Evolutionary conservation across 2,113 vertebrate genomes (phyloP).

Genomic region (Eonycteris spelaea): DNA sequence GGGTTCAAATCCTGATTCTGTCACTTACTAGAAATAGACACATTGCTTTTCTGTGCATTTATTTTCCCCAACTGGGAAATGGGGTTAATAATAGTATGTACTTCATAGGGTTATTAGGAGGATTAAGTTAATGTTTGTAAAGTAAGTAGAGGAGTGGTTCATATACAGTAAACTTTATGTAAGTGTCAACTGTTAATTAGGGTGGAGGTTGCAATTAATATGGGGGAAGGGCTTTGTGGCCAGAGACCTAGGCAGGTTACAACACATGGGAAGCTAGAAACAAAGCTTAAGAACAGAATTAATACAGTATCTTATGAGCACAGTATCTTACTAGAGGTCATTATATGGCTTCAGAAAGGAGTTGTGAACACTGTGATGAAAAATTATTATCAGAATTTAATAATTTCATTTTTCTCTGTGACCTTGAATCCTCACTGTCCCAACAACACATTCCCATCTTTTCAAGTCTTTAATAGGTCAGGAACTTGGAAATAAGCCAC

Average conservation of each 20-base stretch:
- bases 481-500: neutral
- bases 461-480: slow-evolving; percentile 37
- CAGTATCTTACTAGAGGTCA: neutral
- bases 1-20: neutral
- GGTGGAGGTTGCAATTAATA: neutral
- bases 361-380: neutral
- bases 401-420: neutral
- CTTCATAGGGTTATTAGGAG: neutral
- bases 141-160: neutral
- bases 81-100: neutral
- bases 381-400: neutral
- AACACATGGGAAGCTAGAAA: neutral
- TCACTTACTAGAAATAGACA: neutral
- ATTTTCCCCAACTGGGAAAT: neutral
- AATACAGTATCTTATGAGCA: neutral
- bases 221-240: neutral
- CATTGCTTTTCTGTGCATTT: neutral
- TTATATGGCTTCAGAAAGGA: neutral
- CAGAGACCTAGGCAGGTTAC: neutral
- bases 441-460: neutral
- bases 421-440: neutral
- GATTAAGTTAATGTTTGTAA: neutral
- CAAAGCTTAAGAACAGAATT: neutral
- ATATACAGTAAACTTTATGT: neutral
- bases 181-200: neutral